Conservation (phyloP, 2,888 invertebrate species). For the Eledone cirrhosa region DNA sequence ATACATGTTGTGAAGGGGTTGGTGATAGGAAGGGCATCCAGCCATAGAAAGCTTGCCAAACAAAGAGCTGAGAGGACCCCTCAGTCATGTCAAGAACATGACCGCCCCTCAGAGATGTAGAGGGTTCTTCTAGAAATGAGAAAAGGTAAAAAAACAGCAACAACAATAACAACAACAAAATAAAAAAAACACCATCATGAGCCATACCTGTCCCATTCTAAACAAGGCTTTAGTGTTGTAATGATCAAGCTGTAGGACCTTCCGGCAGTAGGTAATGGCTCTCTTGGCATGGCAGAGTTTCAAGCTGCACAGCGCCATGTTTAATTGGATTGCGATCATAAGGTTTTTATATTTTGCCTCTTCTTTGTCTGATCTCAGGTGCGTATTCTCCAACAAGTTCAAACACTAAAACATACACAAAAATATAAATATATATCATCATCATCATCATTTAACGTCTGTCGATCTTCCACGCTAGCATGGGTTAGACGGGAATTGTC, state of each 20-base stretch:
- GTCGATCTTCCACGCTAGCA: no score
- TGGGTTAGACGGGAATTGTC: no score
- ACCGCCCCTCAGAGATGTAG: no score
- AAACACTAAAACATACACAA: no score
- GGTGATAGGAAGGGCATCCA: no score
- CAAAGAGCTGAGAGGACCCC: no score
- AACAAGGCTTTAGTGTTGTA: slow-evolving; percentile 36
- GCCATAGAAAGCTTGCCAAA: no score
- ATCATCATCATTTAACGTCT: no score
- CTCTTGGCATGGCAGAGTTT: slow-evolving; percentile 34
- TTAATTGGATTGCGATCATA: slow-evolving; percentile 26
- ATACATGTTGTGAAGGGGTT: no score
- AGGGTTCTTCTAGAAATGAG: not conserved
- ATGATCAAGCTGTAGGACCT: slow-evolving; percentile 29
- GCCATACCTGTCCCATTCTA: slow-evolving; percentile 37
- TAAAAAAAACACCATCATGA: slow-evolving; percentile 21
- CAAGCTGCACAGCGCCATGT: slow-evolving; percentile 36
- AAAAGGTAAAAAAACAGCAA: not conserved
- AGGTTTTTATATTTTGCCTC: not conserved
- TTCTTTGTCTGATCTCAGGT: not conserved
- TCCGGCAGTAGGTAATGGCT: slow-evolving; percentile 36
- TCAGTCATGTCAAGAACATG: no score
- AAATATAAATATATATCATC: no score
- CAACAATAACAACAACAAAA: not conserved
- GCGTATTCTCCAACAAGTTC: not conserved